Evolutionary conservation across 2,113 vertebrate genomes (phyloP), one percentile per base, ranked within the genome.

Genomic region (Dipodomys ordii): DNA sequence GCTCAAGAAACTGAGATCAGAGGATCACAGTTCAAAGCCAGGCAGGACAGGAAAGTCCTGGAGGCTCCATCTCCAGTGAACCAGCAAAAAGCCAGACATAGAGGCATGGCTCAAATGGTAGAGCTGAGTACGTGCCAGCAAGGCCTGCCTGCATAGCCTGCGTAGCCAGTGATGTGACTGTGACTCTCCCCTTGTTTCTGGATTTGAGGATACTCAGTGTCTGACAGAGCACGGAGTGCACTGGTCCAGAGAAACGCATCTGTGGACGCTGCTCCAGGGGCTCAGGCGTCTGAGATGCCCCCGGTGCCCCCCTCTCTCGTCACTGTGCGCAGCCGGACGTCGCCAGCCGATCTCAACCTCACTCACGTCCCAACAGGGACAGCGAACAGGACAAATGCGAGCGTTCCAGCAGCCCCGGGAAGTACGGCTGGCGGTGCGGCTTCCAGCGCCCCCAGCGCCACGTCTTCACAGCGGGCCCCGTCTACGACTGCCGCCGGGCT

Each of bases 201-300:
- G 32, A 44, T n/a, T 78, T 13, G 83, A 95, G 35, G 77, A 12
- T 0, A 7, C 28, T 10, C 35, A 7, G 64, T 13, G 83, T 25
- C 49, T 44, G 80, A 57, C 25, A 4, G 1, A 39, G 35, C 6
- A 0, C 8, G 12, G 74, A 5, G 16, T 5, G 27, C 2, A 20
- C 35, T 23, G 2, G 35, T 53, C 69, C 35, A 49, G 10, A 57
- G 5, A 25, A 68, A 3, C 1, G 0, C 32, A 4, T 15, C 53
- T 0, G 0, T 3, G 64, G 22, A 13, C n/a, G 2, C 27, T 1
- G 1, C 0, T 1, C 0, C 0, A 0, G 1, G 2, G 5, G 1
- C 4, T 77, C 10, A 65, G 15, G 20, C 15, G 0, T 13, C 73
- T 0, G 69, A 12, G 12, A 3, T 1, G 9, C 35, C 53, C 16